Evolutionary conservation across 2,113 vertebrate species (phyloP).

Genomic region (Hippocampus abdominalis): DNA sequence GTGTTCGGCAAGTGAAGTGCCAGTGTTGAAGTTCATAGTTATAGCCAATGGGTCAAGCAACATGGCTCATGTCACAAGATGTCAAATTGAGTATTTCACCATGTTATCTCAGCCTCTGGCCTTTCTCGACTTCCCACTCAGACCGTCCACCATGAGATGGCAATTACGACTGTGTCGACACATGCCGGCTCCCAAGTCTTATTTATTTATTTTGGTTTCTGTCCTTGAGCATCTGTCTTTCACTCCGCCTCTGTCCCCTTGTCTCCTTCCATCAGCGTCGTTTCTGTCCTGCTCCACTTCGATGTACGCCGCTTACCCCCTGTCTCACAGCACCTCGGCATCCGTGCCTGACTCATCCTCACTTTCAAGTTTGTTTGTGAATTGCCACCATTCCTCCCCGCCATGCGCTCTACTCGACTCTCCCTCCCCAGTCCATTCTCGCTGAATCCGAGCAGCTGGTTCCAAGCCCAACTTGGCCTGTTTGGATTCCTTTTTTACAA

Average conservation of each 20-base stretch:
- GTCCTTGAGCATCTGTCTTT: slow-evolving; percentile 5
- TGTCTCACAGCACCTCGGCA: not conserved
- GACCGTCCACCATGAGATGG: not conserved
- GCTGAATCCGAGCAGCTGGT: not conserved
- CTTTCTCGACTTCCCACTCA: not conserved
- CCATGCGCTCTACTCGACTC: not conserved
- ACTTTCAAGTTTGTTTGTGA: slow-evolving; percentile 2
- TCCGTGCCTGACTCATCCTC: not conserved
- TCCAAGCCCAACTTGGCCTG: not conserved
- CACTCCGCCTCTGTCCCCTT: slow-evolving; percentile 2
- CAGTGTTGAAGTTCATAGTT: not conserved
- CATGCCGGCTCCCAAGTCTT: not conserved
- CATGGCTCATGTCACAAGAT: not conserved
- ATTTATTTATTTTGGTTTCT: not conserved
- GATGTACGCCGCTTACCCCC: not conserved
- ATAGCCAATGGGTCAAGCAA: not conserved
- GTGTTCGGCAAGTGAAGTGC: no score
- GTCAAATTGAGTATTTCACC: not conserved
- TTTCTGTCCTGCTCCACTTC: not conserved
- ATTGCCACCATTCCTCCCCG: not conserved
- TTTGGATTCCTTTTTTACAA: slow-evolving; percentile 2
- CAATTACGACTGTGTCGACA: not conserved
- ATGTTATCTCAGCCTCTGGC: not conserved
- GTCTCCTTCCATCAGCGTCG: not conserved
- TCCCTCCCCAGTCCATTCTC: not conserved